A percentile compares a stretch with the other conserved stretches of the same genome.
phyloP scores from a whole-genome alignment of 2,113 vertebrate genomes.

The Apus apus region DNA sequence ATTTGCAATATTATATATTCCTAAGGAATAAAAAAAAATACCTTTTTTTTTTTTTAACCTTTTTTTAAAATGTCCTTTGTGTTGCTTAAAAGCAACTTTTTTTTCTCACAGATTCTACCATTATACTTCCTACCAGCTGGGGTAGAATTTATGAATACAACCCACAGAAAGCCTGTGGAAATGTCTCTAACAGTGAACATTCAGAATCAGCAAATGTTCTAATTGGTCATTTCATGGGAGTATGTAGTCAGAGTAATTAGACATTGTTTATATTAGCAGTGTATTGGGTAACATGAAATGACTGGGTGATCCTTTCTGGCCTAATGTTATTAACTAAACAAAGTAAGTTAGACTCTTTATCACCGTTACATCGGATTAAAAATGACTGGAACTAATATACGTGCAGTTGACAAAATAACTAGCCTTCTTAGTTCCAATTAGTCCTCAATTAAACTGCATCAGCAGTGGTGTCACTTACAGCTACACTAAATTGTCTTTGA shows the following conservation, averaged over 20 bases:
- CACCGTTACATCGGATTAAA: conserved; percentile 49
- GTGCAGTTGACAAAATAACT: conserved; percentile 60
- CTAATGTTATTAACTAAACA: conserved; percentile 62
- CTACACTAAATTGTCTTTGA: conserved; percentile 32
- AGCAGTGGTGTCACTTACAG: conserved; percentile 43
- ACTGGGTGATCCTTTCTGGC: conserved; percentile 57
- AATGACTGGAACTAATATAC: conserved; percentile 65
- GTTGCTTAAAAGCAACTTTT: neutral
- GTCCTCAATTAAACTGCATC: conserved; percentile 58
- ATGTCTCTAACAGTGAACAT: neutral
- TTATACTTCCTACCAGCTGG: neutral
- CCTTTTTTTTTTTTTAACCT: too few species aligned
- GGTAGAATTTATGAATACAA: neutral
- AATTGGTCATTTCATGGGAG: conserved; percentile 57
- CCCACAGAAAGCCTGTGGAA: conserved; percentile 11
- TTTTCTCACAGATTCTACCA: neutral
- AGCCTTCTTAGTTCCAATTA: conserved; percentile 64
- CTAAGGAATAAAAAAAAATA: neutral
- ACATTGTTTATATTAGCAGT: conserved; percentile 57
- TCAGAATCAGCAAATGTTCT: conserved; percentile 58
- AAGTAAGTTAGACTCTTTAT: conserved; percentile 59
- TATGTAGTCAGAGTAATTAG: conserved; percentile 50
- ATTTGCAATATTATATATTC: neutral
- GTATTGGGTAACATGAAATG: conserved; percentile 51
- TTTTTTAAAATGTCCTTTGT: neutral